Percentiles rank a stretch among this genome's conserved stretches.
Conservation (phyloP, 2,797 vertebrate genomes). For the Smutsia temminckii region DNA sequence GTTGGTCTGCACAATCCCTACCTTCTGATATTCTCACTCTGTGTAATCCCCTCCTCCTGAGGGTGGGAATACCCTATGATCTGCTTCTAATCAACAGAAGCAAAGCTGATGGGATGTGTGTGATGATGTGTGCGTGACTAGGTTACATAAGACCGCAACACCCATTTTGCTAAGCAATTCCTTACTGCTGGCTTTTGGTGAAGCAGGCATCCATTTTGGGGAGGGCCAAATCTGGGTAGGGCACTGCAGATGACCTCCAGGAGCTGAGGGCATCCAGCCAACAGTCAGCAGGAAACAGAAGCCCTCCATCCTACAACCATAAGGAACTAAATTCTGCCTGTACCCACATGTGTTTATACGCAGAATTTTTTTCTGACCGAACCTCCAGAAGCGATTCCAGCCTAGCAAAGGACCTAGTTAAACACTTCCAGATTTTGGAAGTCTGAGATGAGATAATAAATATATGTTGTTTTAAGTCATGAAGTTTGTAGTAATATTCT, state of each 20-base stretch:
- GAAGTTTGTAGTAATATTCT: background rate
- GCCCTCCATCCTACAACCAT: no score
- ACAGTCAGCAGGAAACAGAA: background rate
- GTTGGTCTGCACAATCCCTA: background rate
- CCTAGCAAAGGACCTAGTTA: background rate
- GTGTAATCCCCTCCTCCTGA: background rate
- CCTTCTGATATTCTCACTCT: background rate
- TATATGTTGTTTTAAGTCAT: background rate
- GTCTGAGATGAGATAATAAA: background rate
- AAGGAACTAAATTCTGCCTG: background rate
- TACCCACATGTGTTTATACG: background rate
- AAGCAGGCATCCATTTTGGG: background rate
- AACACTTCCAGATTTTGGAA: background rate
- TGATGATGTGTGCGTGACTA: background rate
- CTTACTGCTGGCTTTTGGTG: background rate
- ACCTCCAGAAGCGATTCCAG: background rate
- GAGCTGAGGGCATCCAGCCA: background rate
- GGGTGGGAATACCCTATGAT: no score
- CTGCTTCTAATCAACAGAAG: background rate
- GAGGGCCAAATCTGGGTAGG: background rate
- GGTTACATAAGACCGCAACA: background rate
- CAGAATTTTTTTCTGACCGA: background rate
- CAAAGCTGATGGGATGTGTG: background rate
- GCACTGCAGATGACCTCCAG: fast-evolving
- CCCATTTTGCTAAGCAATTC: background rate